phyloP scores from a whole-genome alignment of 2,888 invertebrate genomes.

The Aleiodes testaceus region DNA sequence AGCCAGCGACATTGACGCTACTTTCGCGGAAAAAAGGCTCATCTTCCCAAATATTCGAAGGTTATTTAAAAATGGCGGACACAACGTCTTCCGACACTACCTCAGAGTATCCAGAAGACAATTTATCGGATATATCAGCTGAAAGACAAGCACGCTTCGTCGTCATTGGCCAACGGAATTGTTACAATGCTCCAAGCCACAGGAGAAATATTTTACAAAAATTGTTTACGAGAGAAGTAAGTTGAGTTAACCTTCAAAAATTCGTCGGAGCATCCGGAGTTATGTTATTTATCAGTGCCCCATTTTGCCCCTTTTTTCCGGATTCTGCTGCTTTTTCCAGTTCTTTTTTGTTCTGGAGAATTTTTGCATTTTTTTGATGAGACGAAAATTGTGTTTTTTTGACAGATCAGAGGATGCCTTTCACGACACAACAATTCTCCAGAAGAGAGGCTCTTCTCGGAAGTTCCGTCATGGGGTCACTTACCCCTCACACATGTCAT shows the following conservation, averaged over 20 bases:
- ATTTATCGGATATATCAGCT: conserved; percentile 69
- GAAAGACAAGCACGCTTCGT: conserved; percentile 66
- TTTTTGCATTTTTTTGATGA: neutral
- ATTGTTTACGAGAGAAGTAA: conserved; percentile 79
- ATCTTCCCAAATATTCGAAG: conserved; percentile 49
- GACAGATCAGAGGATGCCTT: conserved; percentile 67
- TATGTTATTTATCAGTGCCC: no score
- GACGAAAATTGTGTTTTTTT: conserved; percentile 9
- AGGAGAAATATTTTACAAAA: conserved; percentile 73
- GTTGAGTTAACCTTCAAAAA: conserved; percentile 48
- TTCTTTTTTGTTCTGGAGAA: no score
- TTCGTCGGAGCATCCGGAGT: neutral
- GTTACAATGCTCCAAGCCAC: conserved; percentile 58
- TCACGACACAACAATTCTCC: conserved; percentile 68
- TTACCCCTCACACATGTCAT: conserved; percentile 66
- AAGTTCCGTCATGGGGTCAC: conserved; percentile 69
- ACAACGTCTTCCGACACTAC: conserved; percentile 72
- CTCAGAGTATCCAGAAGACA: conserved; percentile 70
- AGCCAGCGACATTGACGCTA: no score
- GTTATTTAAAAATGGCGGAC: conserved; percentile 73
- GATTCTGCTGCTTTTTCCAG: neutral
- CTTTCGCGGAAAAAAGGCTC: no score
- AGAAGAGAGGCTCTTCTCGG: conserved; percentile 68
- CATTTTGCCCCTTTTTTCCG: no score
- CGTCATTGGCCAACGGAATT: conserved; percentile 66